Percentiles rank a stretch among this genome's conserved stretches.
Evolutionary conservation across 2,888 invertebrate genomes (phyloP).

Genomic region (Marasmarcha lunaedactyla): DNA sequence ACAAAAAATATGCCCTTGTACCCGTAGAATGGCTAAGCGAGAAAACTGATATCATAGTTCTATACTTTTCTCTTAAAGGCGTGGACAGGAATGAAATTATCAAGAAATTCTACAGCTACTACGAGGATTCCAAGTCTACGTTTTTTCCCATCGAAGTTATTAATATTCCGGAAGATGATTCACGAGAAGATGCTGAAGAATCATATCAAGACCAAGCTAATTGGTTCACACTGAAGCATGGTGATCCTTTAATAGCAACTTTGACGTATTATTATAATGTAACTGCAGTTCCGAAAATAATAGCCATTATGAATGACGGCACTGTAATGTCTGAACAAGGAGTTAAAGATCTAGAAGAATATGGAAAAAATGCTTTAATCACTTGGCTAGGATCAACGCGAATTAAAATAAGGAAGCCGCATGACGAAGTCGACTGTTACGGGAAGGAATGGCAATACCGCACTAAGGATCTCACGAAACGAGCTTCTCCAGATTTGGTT

Average conservation of each 20-base stretch:
- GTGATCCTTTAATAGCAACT: slow-evolving; percentile 31
- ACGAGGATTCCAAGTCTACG: slow-evolving; percentile 37
- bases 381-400: slow-evolving; percentile 34
- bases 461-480: no score
- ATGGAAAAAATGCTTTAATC: slow-evolving; percentile 47
- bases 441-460: slow-evolving; percentile 11
- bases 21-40: slow-evolving; percentile 30
- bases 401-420: slow-evolving; percentile 26
- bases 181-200: slow-evolving; percentile 23
- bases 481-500: slow-evolving; percentile 16
- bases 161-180: slow-evolving; percentile 43
- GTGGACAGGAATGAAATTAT: slow-evolving; percentile 37
- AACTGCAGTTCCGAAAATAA: slow-evolving; percentile 36
- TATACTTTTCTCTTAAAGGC: slow-evolving; percentile 37
- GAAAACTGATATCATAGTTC: slow-evolving; percentile 34
- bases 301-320: slow-evolving; percentile 31
- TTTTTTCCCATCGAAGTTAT: slow-evolving; percentile 53
- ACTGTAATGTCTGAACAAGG: slow-evolving; percentile 36
- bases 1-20: slow-evolving; percentile 29
- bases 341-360: slow-evolving; percentile 36
- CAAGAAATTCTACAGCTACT: slow-evolving; percentile 38
- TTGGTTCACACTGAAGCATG: slow-evolving; percentile 44
- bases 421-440: slow-evolving; percentile 24
- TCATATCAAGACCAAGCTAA: slow-evolving; percentile 44
- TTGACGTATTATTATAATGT: slow-evolving; percentile 38